Evolutionary conservation across 1,140 invertebrate genomes (phyloP), one percentile per base, ranked within the genome.

Genomic region (Thaumatotibia leucotreta): DNA sequence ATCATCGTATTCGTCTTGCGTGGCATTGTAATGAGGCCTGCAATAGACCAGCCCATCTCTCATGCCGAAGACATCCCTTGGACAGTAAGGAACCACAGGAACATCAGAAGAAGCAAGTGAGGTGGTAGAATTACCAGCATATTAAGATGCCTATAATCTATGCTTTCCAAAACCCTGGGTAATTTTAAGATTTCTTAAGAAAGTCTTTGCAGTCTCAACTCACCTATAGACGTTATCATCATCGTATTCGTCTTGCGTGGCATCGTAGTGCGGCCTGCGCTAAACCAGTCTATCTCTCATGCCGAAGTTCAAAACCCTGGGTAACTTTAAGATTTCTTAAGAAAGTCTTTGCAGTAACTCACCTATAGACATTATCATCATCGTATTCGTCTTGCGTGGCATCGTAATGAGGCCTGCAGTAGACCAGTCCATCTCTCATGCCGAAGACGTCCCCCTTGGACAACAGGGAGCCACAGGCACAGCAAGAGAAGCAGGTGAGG

Each of bases 371-470:
- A 39, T 68, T 83, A 63, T 93, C 93, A 20, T 94, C 93, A 67
- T 93, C 91, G 54, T 88, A 91, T 1, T 86, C 86, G 52, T 92
- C 91, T 62, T 10, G 91, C 92, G 67, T n/a, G n/a, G n/a, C 83
- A 62, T 93, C 93, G 73, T 94, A 94, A 71, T 94, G 93, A 4
- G 92, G 94, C 83, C 94, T 92, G 91, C 95, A 96, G 85, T 95
- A 96, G 65, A 96, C 93, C n/a, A 95, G 92, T 22, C 94, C 94
- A 73, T 95, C 94, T 66, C 95, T 92, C 93, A 97, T 95, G 11
- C 97, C 97, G 89, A 98, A 98, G 74, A 97, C 96, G 86, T 98
- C 97, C 27, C 98, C 95, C 84, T 96, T 96, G 67, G 95, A 94
- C 33, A 96, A 89, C 23, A 94, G 92, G 10, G 93, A 92, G 63